phyloP scores from a whole-genome alignment of 1,140 invertebrate species.

The Macrotrachela quadricornifera region DNA sequence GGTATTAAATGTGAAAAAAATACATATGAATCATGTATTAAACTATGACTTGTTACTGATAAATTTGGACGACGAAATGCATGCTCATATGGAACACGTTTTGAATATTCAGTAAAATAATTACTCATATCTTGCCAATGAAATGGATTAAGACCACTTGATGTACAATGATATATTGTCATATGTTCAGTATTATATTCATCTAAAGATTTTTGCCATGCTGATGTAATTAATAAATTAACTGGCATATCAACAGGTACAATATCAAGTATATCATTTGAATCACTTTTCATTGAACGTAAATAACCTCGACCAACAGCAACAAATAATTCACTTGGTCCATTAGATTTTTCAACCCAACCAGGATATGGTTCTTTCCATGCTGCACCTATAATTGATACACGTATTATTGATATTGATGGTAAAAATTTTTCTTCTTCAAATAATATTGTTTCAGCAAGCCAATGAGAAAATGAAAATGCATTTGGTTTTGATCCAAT shows the following conservation, averaged over 20 bases:
- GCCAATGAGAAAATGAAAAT: constrained; percentile 35
- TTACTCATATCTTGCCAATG: constrained; percentile 46
- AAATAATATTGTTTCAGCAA: constrained; percentile 30
- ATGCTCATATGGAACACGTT: constrained; percentile 21
- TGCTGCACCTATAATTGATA: constrained; percentile 73
- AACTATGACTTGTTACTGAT: constrained; percentile 15
- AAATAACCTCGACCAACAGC: constrained; percentile 37
- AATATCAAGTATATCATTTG: constrained; percentile 23
- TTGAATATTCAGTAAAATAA: constrained; percentile 23
- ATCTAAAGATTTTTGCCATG: constrained; percentile 21
- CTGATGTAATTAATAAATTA: constrained; percentile 25
- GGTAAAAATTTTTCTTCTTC: constrained; percentile 45
- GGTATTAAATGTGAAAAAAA: constrained; percentile 28
- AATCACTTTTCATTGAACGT: constrained; percentile 24
- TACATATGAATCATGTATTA: constrained; percentile 26
- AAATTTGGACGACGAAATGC: constrained; percentile 8
- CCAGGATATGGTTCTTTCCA: constrained; percentile 77
- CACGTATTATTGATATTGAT: constrained; percentile 58
- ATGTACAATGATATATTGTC: constrained; percentile 61
- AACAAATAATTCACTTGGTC: constrained; percentile 81
- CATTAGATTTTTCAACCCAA: constrained; percentile 90
- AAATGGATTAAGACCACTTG: constrained; percentile 65
- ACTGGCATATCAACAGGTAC: constrained; percentile 28
- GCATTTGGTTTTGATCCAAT: constrained; percentile 26
- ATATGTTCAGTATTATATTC: neutral